These are phyloP conservation scores for Romanogobio albipinnatus DNA, from an alignment of 2,113 vertebrate species.

Conservation along the genomic window DNA sequence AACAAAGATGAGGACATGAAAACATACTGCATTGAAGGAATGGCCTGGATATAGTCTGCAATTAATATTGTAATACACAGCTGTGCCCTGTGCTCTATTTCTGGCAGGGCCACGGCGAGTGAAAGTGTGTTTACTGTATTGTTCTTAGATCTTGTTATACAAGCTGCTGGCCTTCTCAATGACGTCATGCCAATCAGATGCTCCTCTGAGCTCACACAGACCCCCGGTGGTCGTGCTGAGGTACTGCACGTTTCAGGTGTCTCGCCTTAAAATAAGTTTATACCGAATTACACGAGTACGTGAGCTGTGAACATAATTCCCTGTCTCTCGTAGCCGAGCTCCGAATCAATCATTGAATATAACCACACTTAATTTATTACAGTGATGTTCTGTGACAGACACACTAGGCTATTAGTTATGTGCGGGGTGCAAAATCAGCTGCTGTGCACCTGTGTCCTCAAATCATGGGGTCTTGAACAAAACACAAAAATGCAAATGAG, in stretches of 20 bases:
- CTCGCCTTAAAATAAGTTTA: background rate
- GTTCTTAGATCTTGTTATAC: constrained; percentile 46
- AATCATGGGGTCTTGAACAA: constrained; percentile 41
- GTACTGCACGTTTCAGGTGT: constrained; percentile 35
- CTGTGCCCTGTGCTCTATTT: background rate
- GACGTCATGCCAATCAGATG: constrained; percentile 48
- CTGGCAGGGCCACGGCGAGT: background rate
- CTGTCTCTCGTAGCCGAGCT: background rate
- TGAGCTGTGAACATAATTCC: constrained; percentile 5
- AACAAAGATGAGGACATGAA: background rate
- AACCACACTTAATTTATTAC: constrained; percentile 1
- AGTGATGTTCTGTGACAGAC: constrained; percentile 4
- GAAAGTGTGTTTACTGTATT: constrained; percentile 31
- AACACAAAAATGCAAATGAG: constrained; percentile 60
- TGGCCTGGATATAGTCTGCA: background rate
- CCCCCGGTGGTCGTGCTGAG: constrained; percentile 52
- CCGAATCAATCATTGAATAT: constrained; percentile 11
- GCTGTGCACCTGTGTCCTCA: constrained; percentile 56
- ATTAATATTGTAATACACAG: constrained; percentile 3
- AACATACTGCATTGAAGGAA: background rate
- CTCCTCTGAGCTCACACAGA: constrained; percentile 58
- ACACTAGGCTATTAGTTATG: constrained; percentile 18
- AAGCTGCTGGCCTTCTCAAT: constrained; percentile 37
- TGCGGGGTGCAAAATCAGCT: constrained; percentile 47
- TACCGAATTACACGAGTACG: background rate